Conservation (phyloP, 2,797 vertebrate species). For the Acipenser transmontanus region DNA sequence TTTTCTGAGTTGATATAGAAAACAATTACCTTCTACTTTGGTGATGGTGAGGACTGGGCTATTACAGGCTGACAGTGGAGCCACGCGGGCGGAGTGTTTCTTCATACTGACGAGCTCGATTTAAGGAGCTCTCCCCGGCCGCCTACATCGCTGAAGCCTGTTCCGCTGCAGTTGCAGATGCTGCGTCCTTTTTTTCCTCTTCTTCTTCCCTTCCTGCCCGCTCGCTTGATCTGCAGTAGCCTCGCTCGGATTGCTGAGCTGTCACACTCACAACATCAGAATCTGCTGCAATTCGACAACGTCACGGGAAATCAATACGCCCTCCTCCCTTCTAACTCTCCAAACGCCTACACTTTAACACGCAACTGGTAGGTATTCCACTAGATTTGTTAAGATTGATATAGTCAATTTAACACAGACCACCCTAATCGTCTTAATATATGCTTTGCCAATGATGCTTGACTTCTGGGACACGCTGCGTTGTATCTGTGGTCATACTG, state of each 20-base stretch:
- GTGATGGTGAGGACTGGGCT: slow-evolving; percentile 93
- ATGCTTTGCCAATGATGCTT: no score
- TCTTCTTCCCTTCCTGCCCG: slow-evolving; percentile 26
- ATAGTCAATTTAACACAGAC: no score
- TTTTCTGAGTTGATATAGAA: no score
- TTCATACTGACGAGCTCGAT: slow-evolving; percentile 82
- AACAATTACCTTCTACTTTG: slow-evolving; percentile 85
- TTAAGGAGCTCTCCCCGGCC: slow-evolving; percentile 70
- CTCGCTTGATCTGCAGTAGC: slow-evolving; percentile 43
- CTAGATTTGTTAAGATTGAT: no score
- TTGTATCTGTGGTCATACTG: no score
- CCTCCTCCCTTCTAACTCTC: slow-evolving; percentile 9
- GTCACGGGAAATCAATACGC: slow-evolving; percentile 31
- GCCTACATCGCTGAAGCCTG: slow-evolving; percentile 84
- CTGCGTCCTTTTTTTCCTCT: slow-evolving; percentile 16
- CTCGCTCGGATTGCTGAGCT: slow-evolving; percentile 35
- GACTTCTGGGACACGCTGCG: no score
- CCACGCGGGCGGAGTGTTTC: slow-evolving; percentile 91
- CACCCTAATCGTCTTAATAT: no score
- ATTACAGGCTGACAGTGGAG: slow-evolving; percentile 92
- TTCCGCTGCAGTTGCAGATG: slow-evolving; percentile 56
- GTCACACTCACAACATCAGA: slow-evolving; percentile 34
- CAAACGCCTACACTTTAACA: neutral
- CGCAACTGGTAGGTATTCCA: no score
- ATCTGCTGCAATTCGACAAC: slow-evolving; percentile 55